These are phyloP conservation scores for Abramis brama DNA, from an alignment of 2,113 vertebrate species.

Conservation along the genomic window DNA sequence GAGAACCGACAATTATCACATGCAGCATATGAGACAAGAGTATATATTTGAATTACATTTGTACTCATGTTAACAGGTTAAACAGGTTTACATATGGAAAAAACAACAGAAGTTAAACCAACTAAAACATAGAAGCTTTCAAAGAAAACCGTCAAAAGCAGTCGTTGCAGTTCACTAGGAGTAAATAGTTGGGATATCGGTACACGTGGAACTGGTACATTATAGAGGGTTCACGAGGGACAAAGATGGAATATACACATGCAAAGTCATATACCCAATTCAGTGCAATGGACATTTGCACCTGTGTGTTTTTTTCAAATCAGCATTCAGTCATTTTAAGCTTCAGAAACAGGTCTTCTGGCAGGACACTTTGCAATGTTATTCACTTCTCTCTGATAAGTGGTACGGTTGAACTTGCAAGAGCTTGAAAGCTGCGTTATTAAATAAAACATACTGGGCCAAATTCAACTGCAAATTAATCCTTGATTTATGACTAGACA, in stretches of 20 bases:
- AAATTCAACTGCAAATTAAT: not conserved
- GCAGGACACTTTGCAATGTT: not conserved
- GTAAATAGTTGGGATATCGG: slow-evolving; percentile 29
- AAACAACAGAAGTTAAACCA: slow-evolving; percentile 68
- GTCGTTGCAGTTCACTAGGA: slow-evolving; percentile 26
- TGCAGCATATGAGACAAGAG: slow-evolving; percentile 62
- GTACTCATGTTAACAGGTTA: slow-evolving; percentile 65
- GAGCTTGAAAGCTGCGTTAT: not conserved
- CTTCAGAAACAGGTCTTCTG: not conserved
- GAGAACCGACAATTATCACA: not conserved
- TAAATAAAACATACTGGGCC: not conserved
- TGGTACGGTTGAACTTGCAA: not conserved
- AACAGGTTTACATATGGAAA: slow-evolving; percentile 62
- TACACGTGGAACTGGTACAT: not conserved
- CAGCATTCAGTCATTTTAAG: slow-evolving; percentile 10
- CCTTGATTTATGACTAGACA: not conserved
- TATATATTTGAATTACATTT: slow-evolving; percentile 74
- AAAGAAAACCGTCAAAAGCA: slow-evolving; percentile 66
- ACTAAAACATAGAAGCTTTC: slow-evolving; percentile 69
- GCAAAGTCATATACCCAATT: slow-evolving; percentile 17
- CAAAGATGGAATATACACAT: slow-evolving; percentile 19
- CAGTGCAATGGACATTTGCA: not conserved
- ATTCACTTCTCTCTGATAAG: not conserved
- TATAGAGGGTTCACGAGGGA: slow-evolving; percentile 26
- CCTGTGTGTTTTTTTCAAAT: not conserved